Percentiles rank a stretch among this genome's conserved stretches.
These are phyloP conservation scores for Gonatopus flavifemur DNA, from an alignment of 1,140 invertebrate species.

Conservation along the genomic window DNA sequence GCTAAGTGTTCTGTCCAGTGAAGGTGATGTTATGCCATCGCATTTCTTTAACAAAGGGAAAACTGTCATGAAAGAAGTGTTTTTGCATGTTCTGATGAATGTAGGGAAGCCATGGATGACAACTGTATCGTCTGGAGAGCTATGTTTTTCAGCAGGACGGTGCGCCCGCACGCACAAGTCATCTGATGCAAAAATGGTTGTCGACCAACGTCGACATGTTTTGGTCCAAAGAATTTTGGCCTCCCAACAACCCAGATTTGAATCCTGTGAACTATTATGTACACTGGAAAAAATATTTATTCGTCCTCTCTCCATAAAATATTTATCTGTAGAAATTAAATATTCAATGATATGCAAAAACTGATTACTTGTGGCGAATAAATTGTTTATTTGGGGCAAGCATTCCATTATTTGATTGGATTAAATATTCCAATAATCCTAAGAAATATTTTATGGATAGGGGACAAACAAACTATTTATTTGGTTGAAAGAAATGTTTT, in stretches of 20 bases:
- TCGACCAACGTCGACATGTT: constrained; percentile 1
- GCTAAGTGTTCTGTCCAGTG: background rate
- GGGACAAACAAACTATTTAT: too few relatives aligned
- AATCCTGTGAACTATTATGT: background rate
- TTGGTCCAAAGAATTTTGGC: constrained; percentile 5
- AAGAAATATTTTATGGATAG: too few relatives aligned
- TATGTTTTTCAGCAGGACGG: constrained; percentile 2
- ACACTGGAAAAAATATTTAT: too few relatives aligned
- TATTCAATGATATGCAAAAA: too few relatives aligned
- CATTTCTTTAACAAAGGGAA: background rate
- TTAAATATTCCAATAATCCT: too few relatives aligned
- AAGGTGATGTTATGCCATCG: background rate
- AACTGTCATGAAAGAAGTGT: background rate
- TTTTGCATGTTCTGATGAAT: background rate
- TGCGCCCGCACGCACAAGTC: background rate
- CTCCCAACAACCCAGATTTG: constrained; percentile 2
- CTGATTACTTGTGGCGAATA: too few relatives aligned
- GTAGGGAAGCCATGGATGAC: constrained; percentile 8
- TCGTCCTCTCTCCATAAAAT: too few relatives aligned
- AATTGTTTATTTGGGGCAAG: too few relatives aligned
- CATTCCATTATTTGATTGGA: too few relatives aligned
- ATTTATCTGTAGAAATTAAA: too few relatives aligned
- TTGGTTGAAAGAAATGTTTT: too few relatives aligned
- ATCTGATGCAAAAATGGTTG: constrained; percentile 4
- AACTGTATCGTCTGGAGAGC: background rate